These are phyloP conservation scores for Conus betulinus DNA, from an alignment of 1,140 invertebrate species.

Conservation along the genomic window DNA sequence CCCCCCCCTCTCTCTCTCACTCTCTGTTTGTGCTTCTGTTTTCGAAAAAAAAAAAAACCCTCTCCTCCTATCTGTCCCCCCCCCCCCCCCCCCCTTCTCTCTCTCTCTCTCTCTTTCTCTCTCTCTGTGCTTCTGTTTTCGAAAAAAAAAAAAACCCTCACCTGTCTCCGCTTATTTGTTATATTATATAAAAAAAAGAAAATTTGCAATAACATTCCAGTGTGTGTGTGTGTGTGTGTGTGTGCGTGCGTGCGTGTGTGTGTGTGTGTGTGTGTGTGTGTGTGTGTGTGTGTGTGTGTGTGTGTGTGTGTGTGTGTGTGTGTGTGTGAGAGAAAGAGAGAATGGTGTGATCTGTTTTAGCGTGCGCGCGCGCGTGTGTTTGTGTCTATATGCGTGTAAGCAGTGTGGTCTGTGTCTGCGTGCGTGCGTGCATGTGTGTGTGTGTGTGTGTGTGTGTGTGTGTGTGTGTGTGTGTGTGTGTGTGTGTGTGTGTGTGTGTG, in stretches of 20 bases:
- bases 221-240: conserved; percentile 24
- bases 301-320: not conserved
- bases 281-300: not conserved
- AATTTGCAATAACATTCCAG: not conserved
- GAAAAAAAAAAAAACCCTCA: too few species aligned
- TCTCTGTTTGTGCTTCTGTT: too few species aligned
- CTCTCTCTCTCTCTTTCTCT: too few species aligned
- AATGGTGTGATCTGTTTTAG: not conserved
- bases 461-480: conserved; percentile 11
- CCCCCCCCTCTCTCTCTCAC: too few species aligned
- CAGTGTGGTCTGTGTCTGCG: not conserved
- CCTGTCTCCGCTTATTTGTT: too few species aligned
- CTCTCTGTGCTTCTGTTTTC: too few species aligned
- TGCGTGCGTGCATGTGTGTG: not conserved
- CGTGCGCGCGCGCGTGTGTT: not conserved
- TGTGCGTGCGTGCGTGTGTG: conserved; percentile 15
- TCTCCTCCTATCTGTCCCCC: too few species aligned
- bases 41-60: too few species aligned
- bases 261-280: conserved; percentile 21
- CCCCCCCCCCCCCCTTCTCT: too few species aligned
- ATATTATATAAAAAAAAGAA: too few species aligned
- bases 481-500: not conserved
- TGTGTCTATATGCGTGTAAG: not conserved
- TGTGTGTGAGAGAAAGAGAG: not conserved
- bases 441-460: conserved; percentile 18